These are phyloP conservation scores for Muscina levida DNA, from an alignment of 2,888 invertebrate species.

Conservation along the genomic window DNA sequence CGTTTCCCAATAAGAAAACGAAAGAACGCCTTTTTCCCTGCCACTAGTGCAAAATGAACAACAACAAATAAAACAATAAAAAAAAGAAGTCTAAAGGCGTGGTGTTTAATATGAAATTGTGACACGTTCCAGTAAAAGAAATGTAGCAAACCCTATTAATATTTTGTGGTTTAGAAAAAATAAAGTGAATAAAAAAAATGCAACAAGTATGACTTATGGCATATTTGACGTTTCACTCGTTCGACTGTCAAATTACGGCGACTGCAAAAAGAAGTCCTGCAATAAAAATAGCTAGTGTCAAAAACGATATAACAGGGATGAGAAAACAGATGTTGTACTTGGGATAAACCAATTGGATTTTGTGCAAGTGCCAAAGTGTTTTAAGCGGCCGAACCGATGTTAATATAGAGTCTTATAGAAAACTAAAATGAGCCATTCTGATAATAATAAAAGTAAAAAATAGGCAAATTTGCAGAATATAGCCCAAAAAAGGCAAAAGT, in stretches of 20 bases:
- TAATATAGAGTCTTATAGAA: no score
- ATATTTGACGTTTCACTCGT: slow-evolving; percentile 37
- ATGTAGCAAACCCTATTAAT: neutral
- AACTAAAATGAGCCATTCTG: no score
- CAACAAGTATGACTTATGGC: slow-evolving; percentile 58
- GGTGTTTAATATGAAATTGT: no score
- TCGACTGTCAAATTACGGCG: slow-evolving; percentile 31
- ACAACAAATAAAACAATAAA: neutral
- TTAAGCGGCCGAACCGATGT: no score
- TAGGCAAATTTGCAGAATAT: no score
- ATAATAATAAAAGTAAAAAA: no score
- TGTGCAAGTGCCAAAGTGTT: no score
- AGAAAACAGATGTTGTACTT: neutral
- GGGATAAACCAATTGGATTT: neutral
- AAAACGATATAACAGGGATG: slow-evolving; percentile 15
- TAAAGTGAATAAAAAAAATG: slow-evolving; percentile 38
- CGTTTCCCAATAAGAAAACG: neutral
- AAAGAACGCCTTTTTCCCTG: neutral
- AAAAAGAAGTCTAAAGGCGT: no score
- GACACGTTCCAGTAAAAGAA: no score
- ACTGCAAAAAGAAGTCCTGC: neutral
- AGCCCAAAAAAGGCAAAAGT: no score
- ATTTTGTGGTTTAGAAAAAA: slow-evolving; percentile 22
- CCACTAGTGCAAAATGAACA: neutral
- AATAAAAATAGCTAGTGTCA: slow-evolving; percentile 33